A percentile compares a stretch with the other conserved stretches of the same genome.
Evolutionary conservation across 2,888 invertebrate genomes (phyloP).

Genomic region (Mystacides longicornis): DNA sequence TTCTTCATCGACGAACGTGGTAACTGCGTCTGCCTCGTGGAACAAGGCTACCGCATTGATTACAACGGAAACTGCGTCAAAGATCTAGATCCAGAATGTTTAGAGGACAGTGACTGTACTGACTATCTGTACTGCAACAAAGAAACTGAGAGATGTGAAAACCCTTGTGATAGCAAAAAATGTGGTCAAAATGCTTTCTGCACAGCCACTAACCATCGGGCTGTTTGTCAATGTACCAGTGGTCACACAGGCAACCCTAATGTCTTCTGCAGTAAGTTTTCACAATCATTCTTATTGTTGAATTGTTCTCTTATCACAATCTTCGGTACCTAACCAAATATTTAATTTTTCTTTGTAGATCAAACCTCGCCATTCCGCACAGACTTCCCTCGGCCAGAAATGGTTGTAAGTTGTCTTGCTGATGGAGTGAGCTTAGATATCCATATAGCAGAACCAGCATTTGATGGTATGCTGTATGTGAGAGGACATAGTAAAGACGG

Average conservation of each 20-base stretch:
- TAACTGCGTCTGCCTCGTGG: constrained; percentile 66
- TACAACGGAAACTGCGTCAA: constrained; percentile 53
- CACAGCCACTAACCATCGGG: constrained; percentile 67
- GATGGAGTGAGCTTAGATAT: constrained; percentile 86
- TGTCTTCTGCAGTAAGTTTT: constrained; percentile 61
- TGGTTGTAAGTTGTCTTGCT: constrained; percentile 82
- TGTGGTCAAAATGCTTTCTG: constrained; percentile 75
- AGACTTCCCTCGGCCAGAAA: constrained; percentile 78
- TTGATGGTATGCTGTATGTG: constrained; percentile 86
- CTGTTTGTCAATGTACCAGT: constrained; percentile 68
- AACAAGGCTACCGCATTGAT: constrained; percentile 59
- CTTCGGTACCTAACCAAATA: not conserved
- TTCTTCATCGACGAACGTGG: constrained; percentile 69
- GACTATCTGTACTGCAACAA: constrained; percentile 68
- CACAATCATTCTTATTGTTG: not conserved
- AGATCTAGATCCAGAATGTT: constrained; percentile 53
- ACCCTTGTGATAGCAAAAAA: constrained; percentile 67
- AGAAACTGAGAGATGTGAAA: constrained; percentile 63
- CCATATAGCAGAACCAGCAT: constrained; percentile 64
- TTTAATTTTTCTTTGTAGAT: constrained; percentile 16
- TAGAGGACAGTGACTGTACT: constrained; percentile 65
- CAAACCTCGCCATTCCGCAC: constrained; percentile 54
- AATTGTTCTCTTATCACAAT: not conserved
- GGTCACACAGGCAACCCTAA: constrained; percentile 73
- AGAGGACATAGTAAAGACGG: constrained; percentile 93